Percentiles rank a stretch among this genome's conserved stretches.
phyloP scores from a whole-genome alignment of 2,113 vertebrate species.

The Talpa occidentalis region DNA sequence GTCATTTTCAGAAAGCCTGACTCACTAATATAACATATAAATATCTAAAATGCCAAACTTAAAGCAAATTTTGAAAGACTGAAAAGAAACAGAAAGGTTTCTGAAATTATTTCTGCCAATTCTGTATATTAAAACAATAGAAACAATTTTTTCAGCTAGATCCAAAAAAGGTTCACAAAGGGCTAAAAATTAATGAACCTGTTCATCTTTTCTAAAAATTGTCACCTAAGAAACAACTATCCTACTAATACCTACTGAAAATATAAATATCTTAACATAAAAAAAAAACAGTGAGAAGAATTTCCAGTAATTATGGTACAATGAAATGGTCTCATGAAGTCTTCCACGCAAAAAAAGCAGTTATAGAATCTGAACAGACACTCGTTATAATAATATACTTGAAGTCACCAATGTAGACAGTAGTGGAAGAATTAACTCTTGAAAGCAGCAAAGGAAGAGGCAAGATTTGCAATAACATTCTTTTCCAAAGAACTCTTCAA shows the following conservation, averaged over 20 bases:
- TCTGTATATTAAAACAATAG: background rate
- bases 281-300: background rate
- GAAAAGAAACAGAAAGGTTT: background rate
- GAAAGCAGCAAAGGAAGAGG: background rate
- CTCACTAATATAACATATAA: background rate
- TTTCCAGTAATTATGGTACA: background rate
- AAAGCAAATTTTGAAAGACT: background rate
- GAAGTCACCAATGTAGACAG: background rate
- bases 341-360: background rate
- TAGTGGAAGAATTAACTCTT: background rate
- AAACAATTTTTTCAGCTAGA: background rate
- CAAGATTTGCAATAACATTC: background rate
- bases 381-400: background rate
- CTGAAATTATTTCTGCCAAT: background rate
- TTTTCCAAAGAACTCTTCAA: background rate
- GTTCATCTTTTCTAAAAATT: background rate
- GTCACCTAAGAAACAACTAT: background rate
- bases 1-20: background rate
- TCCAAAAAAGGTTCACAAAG: background rate
- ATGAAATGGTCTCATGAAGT: background rate
- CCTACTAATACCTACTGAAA: background rate
- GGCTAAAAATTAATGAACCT: background rate
- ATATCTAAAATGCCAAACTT: background rate
- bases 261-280: background rate
- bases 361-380: background rate